Evolutionary conservation across 2,113 vertebrate genomes (phyloP).

Genomic region (Maccullochella peelii): DNA sequence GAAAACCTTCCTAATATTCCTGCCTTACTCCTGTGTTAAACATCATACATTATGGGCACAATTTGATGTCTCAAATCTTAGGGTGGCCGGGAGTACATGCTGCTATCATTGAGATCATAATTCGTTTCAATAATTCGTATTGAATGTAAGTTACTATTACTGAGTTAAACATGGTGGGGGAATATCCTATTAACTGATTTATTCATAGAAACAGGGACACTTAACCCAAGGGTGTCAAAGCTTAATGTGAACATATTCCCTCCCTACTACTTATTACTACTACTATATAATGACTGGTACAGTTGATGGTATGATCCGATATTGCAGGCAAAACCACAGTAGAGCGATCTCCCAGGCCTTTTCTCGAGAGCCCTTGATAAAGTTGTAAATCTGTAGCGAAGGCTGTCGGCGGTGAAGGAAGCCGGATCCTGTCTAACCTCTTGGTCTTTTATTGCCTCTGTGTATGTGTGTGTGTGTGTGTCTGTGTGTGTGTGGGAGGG

Average conservation of each 20-base stretch:
- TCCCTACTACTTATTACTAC: not conserved
- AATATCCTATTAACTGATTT: not conserved
- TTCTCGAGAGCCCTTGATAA: conserved; percentile 42
- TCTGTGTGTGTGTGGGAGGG: conserved; percentile 33
- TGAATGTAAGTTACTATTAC: not conserved
- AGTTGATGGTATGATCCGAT: conserved; percentile 7
- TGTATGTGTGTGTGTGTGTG: not conserved
- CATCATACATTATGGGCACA: not conserved
- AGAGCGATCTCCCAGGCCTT: not conserved
- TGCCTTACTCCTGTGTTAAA: not conserved
- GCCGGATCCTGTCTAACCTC: conserved; percentile 41
- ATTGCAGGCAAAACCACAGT: not conserved
- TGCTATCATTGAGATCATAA: not conserved
- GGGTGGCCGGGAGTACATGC: not conserved
- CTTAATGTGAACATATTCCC: not conserved
- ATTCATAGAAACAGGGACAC: not conserved
- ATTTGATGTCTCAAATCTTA: not conserved
- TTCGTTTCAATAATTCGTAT: not conserved
- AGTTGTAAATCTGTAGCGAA: conserved; percentile 49
- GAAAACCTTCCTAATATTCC: not conserved
- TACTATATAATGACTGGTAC: not conserved
- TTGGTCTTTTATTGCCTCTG: conserved; percentile 25
- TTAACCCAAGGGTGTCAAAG: not conserved
- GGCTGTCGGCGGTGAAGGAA: conserved; percentile 41
- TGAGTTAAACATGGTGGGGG: not conserved